Evolutionary conservation across 1,140 invertebrate species (phyloP), one percentile per base, ranked within the genome.

Genomic region (Araneus ventricosus): DNA sequence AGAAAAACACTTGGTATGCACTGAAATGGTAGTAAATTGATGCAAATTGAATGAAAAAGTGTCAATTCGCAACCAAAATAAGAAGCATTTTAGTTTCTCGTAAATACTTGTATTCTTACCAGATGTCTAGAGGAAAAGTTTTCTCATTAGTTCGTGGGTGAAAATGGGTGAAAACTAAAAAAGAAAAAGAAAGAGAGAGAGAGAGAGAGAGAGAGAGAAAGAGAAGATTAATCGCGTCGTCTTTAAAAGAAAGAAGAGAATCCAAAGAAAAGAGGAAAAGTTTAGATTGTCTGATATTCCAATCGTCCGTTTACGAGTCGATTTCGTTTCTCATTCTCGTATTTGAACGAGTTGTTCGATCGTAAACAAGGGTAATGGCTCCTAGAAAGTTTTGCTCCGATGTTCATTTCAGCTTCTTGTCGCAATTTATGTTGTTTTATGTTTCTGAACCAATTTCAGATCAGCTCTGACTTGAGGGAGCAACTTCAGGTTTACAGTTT

Each of bases 391-490:
- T 88, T 67, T 24, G 37, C 61, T 59, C 34, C 27, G 34, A 57
- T 61, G 59, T 88, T 70, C 61, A 67, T 61, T 88, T 61, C 22
- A 88, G 59, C 37, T 70, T 61, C 61, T 39, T 88, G 86, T 88
- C 61, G 37, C 86, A 88, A 88, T 88, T 88, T 88, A 39, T 37
- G 86, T 70, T 88, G 45, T 88, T 88, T 88, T 88, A 88, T 88
- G 86, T 27, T 88, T 88, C 86, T 39, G 57, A 88, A 88, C 61
- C 61, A 88, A 88, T 88, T 88, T 88, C 86, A 37, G 61, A 88
- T 88, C 39, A 39, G 37, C 37, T 70, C 52, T 88, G 61, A 67
- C 86, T 88, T 67, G 14, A 61, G 37, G 86, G 61, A n/a, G 52
- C n/a, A 86, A 59, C 17, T 37, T 75, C 34, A 1, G 30, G 70